phyloP scores from a whole-genome alignment of 23 tunicate genomes.

The Trididemnum miniatum region DNA sequence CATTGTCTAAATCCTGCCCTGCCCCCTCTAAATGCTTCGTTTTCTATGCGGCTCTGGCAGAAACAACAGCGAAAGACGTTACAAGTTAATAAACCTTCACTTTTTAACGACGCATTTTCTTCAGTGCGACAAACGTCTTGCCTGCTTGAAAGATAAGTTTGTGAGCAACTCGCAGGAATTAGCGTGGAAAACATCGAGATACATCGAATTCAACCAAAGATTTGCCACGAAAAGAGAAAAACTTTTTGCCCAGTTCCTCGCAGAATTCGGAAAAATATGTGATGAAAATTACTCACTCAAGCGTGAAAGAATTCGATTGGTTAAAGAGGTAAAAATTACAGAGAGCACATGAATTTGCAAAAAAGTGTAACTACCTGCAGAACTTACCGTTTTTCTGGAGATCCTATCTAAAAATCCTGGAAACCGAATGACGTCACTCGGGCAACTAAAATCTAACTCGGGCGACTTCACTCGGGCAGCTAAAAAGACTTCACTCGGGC shows the following conservation, averaged over 20 bases:
- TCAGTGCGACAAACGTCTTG: slow-evolving; percentile 42
- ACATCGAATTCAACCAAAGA: slow-evolving; percentile 58
- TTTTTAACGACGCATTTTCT: slow-evolving; percentile 19
- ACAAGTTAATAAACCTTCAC: slow-evolving; percentile 48
- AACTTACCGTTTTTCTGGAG: too few species aligned
- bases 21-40: too few species aligned
- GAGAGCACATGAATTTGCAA: too few species aligned
- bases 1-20: too few species aligned
- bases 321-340: slow-evolving; percentile 67
- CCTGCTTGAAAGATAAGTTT: slow-evolving; percentile 34
- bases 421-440: too few species aligned
- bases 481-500: too few species aligned
- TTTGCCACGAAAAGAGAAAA: slow-evolving; percentile 42
- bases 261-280: slow-evolving; percentile 43
- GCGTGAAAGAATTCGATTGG: slow-evolving; percentile 37
- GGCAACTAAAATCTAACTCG: too few species aligned
- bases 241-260: slow-evolving; percentile 41
- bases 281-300: slow-evolving; percentile 33
- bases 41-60: too few species aligned
- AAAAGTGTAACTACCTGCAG: too few species aligned
- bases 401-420: too few species aligned
- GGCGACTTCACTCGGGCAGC: too few species aligned
- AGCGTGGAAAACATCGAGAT: slow-evolving; percentile 30
- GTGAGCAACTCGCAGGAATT: slow-evolving; percentile 43
- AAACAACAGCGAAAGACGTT: slow-evolving; percentile 44